Base-by-base conservation (phyloP, 2,888 invertebrate species). In the Cataglyphis altisquamis region DNA sequence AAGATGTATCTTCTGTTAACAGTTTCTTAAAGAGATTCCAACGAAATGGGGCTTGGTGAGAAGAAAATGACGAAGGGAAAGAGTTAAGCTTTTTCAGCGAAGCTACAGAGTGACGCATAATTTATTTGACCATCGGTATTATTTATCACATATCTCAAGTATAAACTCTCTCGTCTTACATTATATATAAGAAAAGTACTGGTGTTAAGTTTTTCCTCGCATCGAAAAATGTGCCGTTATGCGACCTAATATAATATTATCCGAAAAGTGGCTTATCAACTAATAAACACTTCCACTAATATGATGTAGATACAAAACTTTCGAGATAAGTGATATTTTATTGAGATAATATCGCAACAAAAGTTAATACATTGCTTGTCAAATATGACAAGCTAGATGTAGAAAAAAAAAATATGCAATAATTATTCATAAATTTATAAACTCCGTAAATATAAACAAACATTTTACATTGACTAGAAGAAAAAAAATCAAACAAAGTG, bases 1-100 rank as follows among this genome's bases (percentile, higher is more conserved):
- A 75, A 67, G 29, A 9, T 5, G 18, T 39, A 25, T 41, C 25
- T 3, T 10, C 48, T 66, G 15, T n/a, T 64, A 29, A 29, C 48
- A 66, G 45, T n/a, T 55, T 45, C 60, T 68, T 32, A 64, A 45
- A 32, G n/a, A 12, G n/a, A 70, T 57, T 45, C n/a, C 32, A 55
- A 55, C 41, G 55, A 72, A 75, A 57, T 64, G 36, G 62, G 6
- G 9, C 68, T 41, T 32, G 68, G 15, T 15, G 60, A 45, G 52
- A 52, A 62, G 39, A 68, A 77, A 83, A 70, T 72, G 84, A 84
- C 82, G 18, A 25, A 25, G n/a, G 18, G 48, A 45, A 80, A 52
- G 18, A 32, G 36, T 55, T 12, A 45, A n/a, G 25, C 8, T 9
- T 25, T n/a, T 77, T 41, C 48, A 41, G 3, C 12, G 10, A 64